phyloP scores from a whole-genome alignment of 2,888 invertebrate genomes.

The Sesamia inferens region DNA sequence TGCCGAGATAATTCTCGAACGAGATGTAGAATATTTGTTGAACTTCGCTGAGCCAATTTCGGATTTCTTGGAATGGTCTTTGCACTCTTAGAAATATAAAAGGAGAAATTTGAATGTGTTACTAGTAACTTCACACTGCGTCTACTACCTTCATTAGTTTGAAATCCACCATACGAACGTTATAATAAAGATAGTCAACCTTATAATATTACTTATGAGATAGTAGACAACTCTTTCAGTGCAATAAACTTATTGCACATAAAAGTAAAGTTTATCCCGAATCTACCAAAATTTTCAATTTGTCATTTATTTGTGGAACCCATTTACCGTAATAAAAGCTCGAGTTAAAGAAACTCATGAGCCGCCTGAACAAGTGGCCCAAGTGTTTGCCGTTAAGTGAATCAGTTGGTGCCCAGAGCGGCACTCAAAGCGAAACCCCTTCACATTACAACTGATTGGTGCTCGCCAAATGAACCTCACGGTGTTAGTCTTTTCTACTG shows the following conservation, averaged over 20 bases:
- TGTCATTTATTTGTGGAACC: conserved; percentile 21
- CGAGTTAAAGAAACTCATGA: conserved; percentile 41
- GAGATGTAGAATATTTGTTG: conserved; percentile 49
- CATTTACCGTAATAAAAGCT: conserved; percentile 29
- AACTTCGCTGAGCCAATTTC: conserved; percentile 2
- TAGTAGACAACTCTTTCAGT: neutral
- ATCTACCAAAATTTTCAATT: neutral
- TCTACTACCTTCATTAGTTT: neutral
- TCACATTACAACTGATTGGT: conserved; percentile 82
- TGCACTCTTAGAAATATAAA: neutral
- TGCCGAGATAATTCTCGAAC: conserved; percentile 65
- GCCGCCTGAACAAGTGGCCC: conserved; percentile 56
- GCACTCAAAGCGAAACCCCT: conserved; percentile 80
- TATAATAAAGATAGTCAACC: neutral
- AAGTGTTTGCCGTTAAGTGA: conserved; percentile 80
- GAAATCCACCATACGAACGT: neutral
- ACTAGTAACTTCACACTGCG: neutral
- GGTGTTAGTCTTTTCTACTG: conserved; percentile 88
- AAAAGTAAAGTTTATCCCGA: neutral
- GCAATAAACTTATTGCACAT: neutral
- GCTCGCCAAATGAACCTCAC: conserved; percentile 87
- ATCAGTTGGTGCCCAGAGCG: conserved; percentile 77
- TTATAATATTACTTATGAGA: neutral
- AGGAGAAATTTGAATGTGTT: neutral
- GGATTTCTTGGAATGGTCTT: neutral